Percentiles rank a stretch among this genome's conserved stretches.
phyloP scores from a whole-genome alignment of 2,797 vertebrate genomes.

The Chiroxiphia lanceolata region DNA sequence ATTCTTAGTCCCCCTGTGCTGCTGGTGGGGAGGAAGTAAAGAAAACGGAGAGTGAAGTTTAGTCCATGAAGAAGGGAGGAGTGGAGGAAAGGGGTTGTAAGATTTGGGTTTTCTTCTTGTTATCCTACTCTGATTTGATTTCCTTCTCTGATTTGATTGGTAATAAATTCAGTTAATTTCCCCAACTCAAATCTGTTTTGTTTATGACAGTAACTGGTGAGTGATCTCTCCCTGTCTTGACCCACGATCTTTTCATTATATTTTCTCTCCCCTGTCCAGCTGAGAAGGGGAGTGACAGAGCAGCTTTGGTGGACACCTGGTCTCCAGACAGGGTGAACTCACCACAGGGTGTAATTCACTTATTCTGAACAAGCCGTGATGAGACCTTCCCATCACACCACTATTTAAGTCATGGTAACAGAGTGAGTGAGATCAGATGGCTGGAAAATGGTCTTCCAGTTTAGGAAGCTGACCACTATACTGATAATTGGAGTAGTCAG shows the following conservation, averaged over 20 bases:
- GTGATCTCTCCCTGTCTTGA: no score
- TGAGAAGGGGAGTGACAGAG: not conserved
- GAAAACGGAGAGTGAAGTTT: no score
- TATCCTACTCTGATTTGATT: no score
- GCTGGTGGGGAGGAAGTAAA: no score
- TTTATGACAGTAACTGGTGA: no score
- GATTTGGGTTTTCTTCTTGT: no score
- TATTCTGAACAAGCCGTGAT: not conserved
- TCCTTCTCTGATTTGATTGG: no score
- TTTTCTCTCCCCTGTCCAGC: not conserved
- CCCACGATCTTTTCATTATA: not conserved
- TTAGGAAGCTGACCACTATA: not conserved
- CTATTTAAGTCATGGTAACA: not conserved
- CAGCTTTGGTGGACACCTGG: not conserved
- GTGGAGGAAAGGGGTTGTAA: no score
- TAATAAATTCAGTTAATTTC: no score
- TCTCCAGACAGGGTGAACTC: not conserved
- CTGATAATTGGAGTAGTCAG: not conserved
- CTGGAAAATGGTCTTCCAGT: not conserved
- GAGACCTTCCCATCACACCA: rapidly evolving
- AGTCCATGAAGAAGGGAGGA: no score
- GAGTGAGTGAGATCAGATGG: not conserved
- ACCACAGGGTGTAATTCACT: not conserved
- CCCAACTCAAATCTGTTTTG: no score
- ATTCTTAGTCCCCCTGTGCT: no score